Conservation (phyloP, 35 echinoderm and acorn worm genomes). For the Ophioderma brevispina region DNA sequence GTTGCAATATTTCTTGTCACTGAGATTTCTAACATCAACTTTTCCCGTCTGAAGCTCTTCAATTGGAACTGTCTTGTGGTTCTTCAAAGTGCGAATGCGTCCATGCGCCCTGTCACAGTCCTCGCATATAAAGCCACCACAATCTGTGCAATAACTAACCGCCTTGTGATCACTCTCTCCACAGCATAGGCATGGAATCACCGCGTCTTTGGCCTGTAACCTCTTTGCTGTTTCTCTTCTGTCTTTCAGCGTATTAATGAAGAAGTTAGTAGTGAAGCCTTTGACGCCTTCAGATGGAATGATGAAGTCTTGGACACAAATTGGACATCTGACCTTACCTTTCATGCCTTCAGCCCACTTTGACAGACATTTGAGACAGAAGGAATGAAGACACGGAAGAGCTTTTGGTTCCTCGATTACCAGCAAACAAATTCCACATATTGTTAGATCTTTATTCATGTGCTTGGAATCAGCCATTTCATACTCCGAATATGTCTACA, state of each 20-base stretch:
- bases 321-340: not conserved
- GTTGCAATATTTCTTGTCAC: not conserved
- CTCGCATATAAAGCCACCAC: not conserved
- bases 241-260: not conserved
- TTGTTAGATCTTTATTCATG: not conserved
- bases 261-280: not conserved
- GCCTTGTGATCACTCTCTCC: not conserved
- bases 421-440: not conserved
- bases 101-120: not conserved
- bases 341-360: not conserved
- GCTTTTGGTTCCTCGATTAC: not conserved
- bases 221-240: not conserved
- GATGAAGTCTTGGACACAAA: not conserved
- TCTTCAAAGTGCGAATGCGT: too few species aligned
- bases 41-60: not conserved
- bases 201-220: not conserved
- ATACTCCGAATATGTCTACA: too few species aligned
- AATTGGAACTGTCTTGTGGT: not conserved
- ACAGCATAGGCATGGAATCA: not conserved
- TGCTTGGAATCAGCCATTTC: too few species aligned
- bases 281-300: not conserved
- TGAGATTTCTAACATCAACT: not conserved
- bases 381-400: not conserved
- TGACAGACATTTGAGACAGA: not conserved
- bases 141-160: not conserved